Base-by-base conservation (phyloP, 1,140 invertebrate genomes). In the Drosophila quadrilineata region DNA sequence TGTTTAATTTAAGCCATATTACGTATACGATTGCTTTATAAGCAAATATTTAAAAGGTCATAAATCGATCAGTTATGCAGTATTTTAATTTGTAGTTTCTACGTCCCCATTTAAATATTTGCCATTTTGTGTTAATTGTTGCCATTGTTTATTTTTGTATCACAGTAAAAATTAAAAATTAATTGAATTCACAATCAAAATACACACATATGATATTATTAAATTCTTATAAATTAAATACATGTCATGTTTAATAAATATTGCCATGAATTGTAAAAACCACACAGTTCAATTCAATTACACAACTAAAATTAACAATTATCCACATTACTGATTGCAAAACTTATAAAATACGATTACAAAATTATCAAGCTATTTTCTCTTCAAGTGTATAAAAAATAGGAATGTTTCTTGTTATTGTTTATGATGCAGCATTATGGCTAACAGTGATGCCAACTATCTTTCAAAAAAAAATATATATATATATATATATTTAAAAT, bases 111-210 rank as follows among this genome's bases (percentile, higher is more conserved):
- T 45, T 6, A 45, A 8, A 12, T 22, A 5, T 22, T 49, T 71
- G 52, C 49, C 56, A 79, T 62, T 64, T 54, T 35, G 53, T 59
- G 53, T 60, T 53, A 62, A 70, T 72, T 71, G 54, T 79, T 79
- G 64, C 63, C 57, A 72, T 76, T 80, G 63, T 80, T 52, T 84
- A 72, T 70, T 84, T 36, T 72, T 69, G 63, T 76, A 82, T 82
- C 76, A 82, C 77, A 82, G 77, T 82, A 82, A 84, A 80, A 82
- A 84, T 76, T 66, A 84, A 76, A 82, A 84, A 75, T 79, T 72
- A 84, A 82, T 65, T 43, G 69, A 84, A 62, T 84, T 73, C 77
- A 82, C 73, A 82, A 82, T 82, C 76, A 70, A 82, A 82, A 84
- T 76, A 80, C 63, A 82, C 73, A 73, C 56, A 68, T 26, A 84